Base-by-base conservation (phyloP, 2,888 invertebrate species). In the Eupeodes luniger region DNA sequence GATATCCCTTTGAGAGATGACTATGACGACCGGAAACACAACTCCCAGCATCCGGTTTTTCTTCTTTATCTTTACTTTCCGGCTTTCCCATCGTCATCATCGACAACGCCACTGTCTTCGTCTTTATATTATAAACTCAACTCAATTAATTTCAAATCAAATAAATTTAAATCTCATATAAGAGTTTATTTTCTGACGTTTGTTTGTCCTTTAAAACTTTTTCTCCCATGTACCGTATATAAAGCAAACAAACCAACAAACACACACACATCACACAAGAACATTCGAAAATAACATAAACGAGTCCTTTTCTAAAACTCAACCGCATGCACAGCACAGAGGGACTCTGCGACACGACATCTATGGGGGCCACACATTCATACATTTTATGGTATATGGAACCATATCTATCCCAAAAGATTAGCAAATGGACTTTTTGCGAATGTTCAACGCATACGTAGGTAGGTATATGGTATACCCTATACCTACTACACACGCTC, bases 131-230 rank as follows among this genome's bases (percentile, higher is more conserved):
- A 80, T 77, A 69, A 81, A 85, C 84, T 75, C 84, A 85, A 88
- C 88, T 88, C 88, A 85, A 88, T 88, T 88, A 88, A 85, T 88
- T 85, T 88, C 81, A 81, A 85, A 84, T 88, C 88, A 88, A 88
- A 88, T 85, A 85, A 88, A 85, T 88, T 88, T 81, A 88, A 85
- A 85, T 88, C 88, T 78, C 85, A 88, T 75, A 85, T 67, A 66
- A 27, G 70, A 79, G 72, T 64, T 44, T 57, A 47, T 74, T 40
- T 76, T 40, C 59, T 80, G 70, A 53, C 64, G 80, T 81, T 88
- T 88, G 84, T 85, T 88, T 88, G 84, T 84, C 61, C 66, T 72
- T 27, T 44, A 80, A 75, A 88, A 81, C 44, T 84, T 88, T 84
- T 59, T 34, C 59, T 27, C 53, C 69, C 67, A 44, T 69, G n/a